Conservation (phyloP, 2,113 vertebrate genomes). For the Stegostoma tigrinum region DNA sequence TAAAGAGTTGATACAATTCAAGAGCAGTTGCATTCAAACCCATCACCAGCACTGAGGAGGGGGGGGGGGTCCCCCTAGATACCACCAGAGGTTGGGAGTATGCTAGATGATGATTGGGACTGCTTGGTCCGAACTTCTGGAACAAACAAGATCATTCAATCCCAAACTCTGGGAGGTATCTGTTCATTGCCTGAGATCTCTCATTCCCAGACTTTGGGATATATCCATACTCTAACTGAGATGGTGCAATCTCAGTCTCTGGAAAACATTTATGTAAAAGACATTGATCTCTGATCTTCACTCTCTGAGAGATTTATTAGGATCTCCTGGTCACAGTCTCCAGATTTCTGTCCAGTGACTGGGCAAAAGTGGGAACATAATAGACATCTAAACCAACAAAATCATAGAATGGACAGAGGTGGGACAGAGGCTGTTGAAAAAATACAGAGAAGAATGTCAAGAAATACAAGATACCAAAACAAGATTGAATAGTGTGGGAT, state of each 20-base stretch:
- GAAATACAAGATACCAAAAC: background rate
- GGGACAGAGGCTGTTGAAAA: background rate
- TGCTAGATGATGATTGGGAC: background rate
- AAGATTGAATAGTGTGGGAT: background rate
- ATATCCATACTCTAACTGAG: background rate
- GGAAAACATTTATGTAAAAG: background rate
- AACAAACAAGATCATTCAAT: background rate
- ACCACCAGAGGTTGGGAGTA: background rate
- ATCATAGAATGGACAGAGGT: background rate
- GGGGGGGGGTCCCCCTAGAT: background rate
- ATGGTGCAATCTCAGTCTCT: background rate
- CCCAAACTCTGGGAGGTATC: background rate
- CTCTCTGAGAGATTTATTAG: background rate
- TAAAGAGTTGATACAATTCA: background rate
- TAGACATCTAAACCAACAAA: no score
- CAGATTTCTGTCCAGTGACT: background rate
- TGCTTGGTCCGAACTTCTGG: background rate
- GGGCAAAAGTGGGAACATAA: no score
- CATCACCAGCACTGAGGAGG: background rate
- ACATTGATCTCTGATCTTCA: background rate
- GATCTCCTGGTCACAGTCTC: background rate
- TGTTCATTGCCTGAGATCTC: background rate
- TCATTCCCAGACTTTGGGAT: no score
- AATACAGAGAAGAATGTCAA: background rate
- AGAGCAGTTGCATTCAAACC: background rate